Evolutionary conservation across 2,797 vertebrate species (phyloP).

Genomic region (Tapera naevia): DNA sequence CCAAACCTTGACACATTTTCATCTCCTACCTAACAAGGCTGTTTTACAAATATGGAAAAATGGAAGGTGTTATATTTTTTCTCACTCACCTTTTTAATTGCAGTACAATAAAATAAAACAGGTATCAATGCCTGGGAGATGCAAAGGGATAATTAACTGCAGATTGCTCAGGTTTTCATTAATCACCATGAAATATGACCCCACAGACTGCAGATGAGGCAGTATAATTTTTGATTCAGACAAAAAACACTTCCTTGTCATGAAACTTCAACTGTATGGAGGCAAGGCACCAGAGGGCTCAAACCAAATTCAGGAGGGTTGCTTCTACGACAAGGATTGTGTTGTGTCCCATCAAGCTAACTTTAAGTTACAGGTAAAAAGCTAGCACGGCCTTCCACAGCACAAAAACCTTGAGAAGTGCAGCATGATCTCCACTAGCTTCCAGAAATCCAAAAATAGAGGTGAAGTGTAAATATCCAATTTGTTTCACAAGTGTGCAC

Average conservation of each 20-base stretch:
- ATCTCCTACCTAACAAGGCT: neutral
- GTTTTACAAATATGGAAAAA: neutral
- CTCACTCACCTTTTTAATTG: neutral
- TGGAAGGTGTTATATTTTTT: neutral
- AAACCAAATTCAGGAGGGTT: neutral
- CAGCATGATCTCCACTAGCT: slow-evolving; percentile 18
- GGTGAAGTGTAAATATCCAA: slow-evolving; percentile 40
- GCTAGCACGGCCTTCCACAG: neutral
- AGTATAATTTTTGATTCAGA: neutral
- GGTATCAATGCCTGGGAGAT: neutral
- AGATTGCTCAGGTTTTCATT: neutral
- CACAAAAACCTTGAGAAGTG: slow-evolving; percentile 17
- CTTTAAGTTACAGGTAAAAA: neutral
- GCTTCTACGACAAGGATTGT: neutral
- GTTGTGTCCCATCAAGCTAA: neutral
- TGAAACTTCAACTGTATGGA: neutral
- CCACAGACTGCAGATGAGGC: neutral
- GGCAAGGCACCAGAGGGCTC: neutral
- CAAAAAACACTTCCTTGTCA: neutral
- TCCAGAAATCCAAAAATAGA: slow-evolving; percentile 56
- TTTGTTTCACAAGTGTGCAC: slow-evolving; percentile 48
- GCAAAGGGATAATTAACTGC: neutral
- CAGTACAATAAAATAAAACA: neutral
- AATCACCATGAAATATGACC: neutral
- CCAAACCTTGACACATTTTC: neutral